A percentile compares a stretch with the other conserved stretches of the same genome.
Conservation (phyloP, 2,113 vertebrate genomes). For the Mus pahari region DNA sequence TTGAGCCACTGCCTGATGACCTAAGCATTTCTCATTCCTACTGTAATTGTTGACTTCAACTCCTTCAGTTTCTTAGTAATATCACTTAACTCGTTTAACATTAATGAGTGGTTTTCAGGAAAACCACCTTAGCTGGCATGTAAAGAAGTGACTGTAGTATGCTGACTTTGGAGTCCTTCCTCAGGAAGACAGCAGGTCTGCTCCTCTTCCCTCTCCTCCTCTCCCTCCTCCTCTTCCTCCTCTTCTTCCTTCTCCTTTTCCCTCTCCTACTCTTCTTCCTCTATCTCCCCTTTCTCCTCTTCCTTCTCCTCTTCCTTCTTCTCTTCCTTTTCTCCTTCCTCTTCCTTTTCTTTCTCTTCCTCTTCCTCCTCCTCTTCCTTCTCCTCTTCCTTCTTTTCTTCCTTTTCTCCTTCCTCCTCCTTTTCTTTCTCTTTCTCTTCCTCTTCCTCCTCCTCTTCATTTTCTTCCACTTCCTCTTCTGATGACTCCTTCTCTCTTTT, state of each 20-base stretch:
- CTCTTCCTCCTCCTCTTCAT: background rate
- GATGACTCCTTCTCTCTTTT: background rate
- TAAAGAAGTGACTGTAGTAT: background rate
- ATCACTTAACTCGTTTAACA: background rate
- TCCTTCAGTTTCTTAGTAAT: background rate
- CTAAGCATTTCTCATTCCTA: background rate
- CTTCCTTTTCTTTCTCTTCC: too few species aligned
- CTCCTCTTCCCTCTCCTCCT: background rate
- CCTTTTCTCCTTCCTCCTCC: background rate
- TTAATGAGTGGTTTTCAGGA: background rate
- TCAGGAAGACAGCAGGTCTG: background rate
- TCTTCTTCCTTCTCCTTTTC: background rate
- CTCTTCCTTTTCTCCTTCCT: too few species aligned
- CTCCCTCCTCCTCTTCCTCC: background rate
- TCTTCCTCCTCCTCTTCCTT: too few species aligned
- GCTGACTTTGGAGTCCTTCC: background rate
- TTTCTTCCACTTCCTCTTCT: too few species aligned
- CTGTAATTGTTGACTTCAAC: background rate
- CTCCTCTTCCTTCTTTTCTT: background rate
- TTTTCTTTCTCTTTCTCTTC: background rate
- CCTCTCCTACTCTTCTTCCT: too few species aligned
- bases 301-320: too few species aligned
- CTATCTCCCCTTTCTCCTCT: too few species aligned
- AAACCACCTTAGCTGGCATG: too few species aligned
- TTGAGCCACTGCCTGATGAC: background rate